A percentile compares a stretch with the other conserved stretches of the same genome.
Conservation (phyloP, 2,797 vertebrate species). For the Pseudochirops corinnae region DNA sequence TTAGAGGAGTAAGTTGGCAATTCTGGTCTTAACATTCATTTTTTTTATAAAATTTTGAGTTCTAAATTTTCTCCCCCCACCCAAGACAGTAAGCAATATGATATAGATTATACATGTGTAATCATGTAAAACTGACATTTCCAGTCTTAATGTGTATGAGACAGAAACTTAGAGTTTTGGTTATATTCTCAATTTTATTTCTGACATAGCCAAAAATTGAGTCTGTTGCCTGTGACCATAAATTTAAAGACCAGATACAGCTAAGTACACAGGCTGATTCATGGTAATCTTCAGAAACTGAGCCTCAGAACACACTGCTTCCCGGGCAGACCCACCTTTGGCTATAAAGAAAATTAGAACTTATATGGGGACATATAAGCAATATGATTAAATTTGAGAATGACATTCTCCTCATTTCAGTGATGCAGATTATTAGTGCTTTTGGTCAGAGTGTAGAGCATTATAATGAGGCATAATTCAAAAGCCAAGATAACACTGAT, state of each 20-base stretch:
- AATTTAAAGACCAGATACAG: slow-evolving; percentile 31
- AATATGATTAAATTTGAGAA: slow-evolving; percentile 9
- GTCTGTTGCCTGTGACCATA: slow-evolving; percentile 3
- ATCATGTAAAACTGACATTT: background rate
- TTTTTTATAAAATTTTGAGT: background rate
- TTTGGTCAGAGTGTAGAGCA: slow-evolving; percentile 43
- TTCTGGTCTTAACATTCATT: background rate
- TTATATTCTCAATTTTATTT: slow-evolving; percentile 51
- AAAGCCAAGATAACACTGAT: slow-evolving; percentile 50
- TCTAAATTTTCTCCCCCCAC: background rate
- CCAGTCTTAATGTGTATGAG: slow-evolving; percentile 47
- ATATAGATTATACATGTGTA: slow-evolving; percentile 16
- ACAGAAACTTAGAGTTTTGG: slow-evolving; percentile 27
- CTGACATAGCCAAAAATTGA: slow-evolving; percentile 23
- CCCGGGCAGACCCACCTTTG: slow-evolving; percentile 9
- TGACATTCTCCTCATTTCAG: slow-evolving; percentile 45
- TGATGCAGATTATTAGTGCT: slow-evolving; percentile 18
- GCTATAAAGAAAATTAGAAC: slow-evolving; percentile 48
- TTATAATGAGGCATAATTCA: slow-evolving; percentile 53
- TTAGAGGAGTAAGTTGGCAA: background rate
- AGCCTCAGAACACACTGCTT: slow-evolving; percentile 26
- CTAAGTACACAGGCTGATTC: slow-evolving; percentile 1
- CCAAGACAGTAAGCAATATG: background rate
- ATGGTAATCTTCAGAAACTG: slow-evolving; percentile 47
- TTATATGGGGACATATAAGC: background rate